Conservation (phyloP, 2,888 invertebrate species). For the Pogonocherus hispidulus region DNA sequence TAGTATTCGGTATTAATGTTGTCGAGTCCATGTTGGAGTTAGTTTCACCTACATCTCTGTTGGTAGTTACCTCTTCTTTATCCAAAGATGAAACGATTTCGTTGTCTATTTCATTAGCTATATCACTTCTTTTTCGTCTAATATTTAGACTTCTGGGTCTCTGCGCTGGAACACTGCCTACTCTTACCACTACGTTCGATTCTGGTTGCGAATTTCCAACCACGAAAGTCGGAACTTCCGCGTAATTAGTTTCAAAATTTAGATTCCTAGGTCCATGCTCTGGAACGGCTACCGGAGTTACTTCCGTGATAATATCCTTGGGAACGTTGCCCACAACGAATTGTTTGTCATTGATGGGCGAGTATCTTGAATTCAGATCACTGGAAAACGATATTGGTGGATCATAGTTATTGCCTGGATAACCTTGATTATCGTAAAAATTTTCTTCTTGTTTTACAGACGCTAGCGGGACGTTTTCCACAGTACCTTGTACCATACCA, state of each 20-base stretch:
- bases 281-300: slow-evolving; percentile 74
- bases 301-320: slow-evolving; percentile 70
- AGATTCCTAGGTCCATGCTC: slow-evolving; percentile 76
- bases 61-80: slow-evolving; percentile 12
- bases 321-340: slow-evolving; percentile 79
- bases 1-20: background rate
- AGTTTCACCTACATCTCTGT: slow-evolving; percentile 5
- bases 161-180: background rate
- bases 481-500: slow-evolving; percentile 53
- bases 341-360: slow-evolving; percentile 61
- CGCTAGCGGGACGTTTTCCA: slow-evolving; percentile 56
- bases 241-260: slow-evolving; percentile 24
- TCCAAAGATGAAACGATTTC: slow-evolving; percentile 11
- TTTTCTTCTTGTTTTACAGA: background rate
- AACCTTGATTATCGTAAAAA: background rate
- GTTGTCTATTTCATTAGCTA: slow-evolving; percentile 34
- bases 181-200: background rate
- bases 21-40: slow-evolving; percentile 25
- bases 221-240: slow-evolving; percentile 15
- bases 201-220: slow-evolving; percentile 1
- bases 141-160: slow-evolving; percentile 29
- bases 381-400: background rate
- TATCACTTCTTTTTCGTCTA: slow-evolving; percentile 34
- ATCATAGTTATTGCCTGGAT: slow-evolving; percentile 2
- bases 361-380: background rate